phyloP scores from a whole-genome alignment of 2,888 invertebrate species.

The Microplitis deprimator region DNA sequence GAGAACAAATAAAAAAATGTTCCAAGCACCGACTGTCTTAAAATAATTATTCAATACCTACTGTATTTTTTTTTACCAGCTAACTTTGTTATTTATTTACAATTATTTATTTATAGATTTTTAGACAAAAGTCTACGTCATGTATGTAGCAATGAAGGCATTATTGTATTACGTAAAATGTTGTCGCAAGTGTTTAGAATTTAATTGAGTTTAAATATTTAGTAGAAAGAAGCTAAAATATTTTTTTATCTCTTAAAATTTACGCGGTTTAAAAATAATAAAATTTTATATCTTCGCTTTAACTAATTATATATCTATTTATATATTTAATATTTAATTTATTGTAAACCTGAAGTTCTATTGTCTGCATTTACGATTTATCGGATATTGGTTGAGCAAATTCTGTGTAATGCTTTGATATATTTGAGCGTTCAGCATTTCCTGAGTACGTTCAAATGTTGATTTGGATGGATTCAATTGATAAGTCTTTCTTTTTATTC shows the following conservation, averaged over 20 bases:
- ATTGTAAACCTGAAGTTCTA: constrained; percentile 40
- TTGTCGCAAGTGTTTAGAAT: constrained; percentile 3
- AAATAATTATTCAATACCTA: background rate
- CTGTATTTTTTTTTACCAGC: background rate
- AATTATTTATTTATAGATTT: background rate
- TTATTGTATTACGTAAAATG: constrained; percentile 3
- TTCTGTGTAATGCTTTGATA: constrained; percentile 63
- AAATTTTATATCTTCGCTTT: background rate
- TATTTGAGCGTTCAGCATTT: constrained; percentile 62
- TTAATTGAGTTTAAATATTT: constrained; percentile 4
- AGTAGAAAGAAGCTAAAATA: constrained; percentile 9
- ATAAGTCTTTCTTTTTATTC: constrained; percentile 73
- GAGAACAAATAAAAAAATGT: constrained; percentile 1
- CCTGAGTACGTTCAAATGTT: constrained; percentile 55
- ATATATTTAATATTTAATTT: background rate
- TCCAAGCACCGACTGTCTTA: background rate
- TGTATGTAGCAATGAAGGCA: constrained; percentile 9
- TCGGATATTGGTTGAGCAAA: constrained; percentile 64
- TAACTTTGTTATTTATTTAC: constrained; percentile 12
- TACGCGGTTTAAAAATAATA: background rate
- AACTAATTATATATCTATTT: background rate
- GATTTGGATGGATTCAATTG: constrained; percentile 50
- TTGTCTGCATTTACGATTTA: constrained; percentile 60
- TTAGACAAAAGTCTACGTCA: constrained; percentile 1
- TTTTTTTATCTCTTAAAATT: background rate